Percentiles rank a stretch among this genome's conserved stretches.
phyloP scores from a whole-genome alignment of 2,888 invertebrate species.

The Himalopsyche anomala region DNA sequence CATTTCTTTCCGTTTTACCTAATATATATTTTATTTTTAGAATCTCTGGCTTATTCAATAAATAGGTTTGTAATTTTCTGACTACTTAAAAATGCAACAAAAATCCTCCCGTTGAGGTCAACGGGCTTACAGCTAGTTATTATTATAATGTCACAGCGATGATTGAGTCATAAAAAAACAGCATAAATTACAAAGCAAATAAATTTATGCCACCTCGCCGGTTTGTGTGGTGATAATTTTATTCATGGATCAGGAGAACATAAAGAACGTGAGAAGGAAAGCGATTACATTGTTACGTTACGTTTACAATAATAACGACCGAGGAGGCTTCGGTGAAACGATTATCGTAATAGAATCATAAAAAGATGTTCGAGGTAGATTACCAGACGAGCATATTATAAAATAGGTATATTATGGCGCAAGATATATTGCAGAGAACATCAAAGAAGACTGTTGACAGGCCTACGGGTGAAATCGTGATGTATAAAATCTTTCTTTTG shows the following conservation, averaged over 20 bases:
- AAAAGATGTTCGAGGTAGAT: slow-evolving; percentile 25
- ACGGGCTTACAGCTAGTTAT: no score
- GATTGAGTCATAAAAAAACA: slow-evolving; percentile 1
- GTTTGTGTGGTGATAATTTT: slow-evolving; percentile 23
- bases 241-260: slow-evolving; percentile 23
- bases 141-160: background rate
- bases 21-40: no score
- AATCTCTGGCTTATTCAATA: no score
- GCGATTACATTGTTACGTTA: slow-evolving; percentile 38
- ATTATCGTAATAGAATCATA: slow-evolving; percentile 47
- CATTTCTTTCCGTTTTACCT: no score
- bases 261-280: slow-evolving; percentile 28
- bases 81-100: no score
- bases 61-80: no score
- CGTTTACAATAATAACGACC: slow-evolving; percentile 17
- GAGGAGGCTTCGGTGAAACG: slow-evolving; percentile 31
- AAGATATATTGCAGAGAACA: slow-evolving; percentile 37
- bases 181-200: slow-evolving; percentile 6
- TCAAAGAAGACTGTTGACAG: background rate
- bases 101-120: no score
- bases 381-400: slow-evolving; percentile 30
- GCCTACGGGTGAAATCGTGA: slow-evolving; percentile 12
- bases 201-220: slow-evolving; percentile 19
- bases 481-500: background rate
- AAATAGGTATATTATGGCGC: background rate